These are phyloP conservation scores for Eilema depressum DNA, from an alignment of 2,888 invertebrate genomes.

Conservation along the genomic window DNA sequence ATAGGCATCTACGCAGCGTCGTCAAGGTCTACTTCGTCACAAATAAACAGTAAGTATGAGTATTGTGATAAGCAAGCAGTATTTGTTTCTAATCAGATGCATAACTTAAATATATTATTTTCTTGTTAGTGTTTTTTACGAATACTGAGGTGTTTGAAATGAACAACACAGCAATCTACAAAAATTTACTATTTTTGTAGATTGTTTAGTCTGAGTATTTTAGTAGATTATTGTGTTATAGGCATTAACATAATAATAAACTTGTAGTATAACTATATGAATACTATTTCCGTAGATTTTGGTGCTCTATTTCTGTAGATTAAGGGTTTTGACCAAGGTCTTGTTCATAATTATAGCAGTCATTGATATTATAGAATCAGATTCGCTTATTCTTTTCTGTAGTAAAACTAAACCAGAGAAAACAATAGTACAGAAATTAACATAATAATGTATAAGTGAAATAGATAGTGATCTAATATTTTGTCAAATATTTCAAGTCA, in stretches of 20 bases:
- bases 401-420: too few species aligned
- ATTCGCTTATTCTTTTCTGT: background rate
- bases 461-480: background rate
- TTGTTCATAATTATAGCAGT: background rate
- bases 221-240: too few species aligned
- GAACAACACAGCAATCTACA: too few species aligned
- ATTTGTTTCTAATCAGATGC: background rate
- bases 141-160: too few species aligned
- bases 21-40: slow-evolving; percentile 5
- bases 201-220: too few species aligned
- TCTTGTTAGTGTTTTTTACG: background rate
- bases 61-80: background rate
- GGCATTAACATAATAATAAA: too few species aligned
- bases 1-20: slow-evolving; percentile 1
- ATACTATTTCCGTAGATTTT: too few species aligned
- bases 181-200: background rate
- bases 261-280: too few species aligned
- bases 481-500: background rate
- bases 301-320: too few species aligned
- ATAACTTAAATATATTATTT: background rate
- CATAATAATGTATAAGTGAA: background rate
- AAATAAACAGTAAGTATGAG: background rate
- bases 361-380: background rate
- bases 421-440: background rate
- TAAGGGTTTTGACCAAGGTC: background rate